These are phyloP conservation scores for Lepilemur septentrionalis DNA, from an alignment of 2,797 vertebrate species.

Conservation along the genomic window DNA sequence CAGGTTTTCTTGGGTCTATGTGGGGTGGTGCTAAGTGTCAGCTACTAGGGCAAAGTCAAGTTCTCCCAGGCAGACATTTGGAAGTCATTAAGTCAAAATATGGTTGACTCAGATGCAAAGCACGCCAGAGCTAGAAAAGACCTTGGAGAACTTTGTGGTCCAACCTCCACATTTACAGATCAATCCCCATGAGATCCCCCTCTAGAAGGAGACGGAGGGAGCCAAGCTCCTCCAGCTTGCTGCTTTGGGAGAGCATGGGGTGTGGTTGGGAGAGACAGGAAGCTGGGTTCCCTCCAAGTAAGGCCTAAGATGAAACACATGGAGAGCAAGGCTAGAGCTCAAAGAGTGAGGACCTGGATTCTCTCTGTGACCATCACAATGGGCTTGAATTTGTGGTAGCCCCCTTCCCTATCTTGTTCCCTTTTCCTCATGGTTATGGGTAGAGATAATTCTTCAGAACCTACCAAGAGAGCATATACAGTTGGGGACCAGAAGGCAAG, in stretches of 20 bases:
- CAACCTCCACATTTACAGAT: neutral
- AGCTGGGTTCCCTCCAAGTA: neutral
- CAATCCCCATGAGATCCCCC: neutral
- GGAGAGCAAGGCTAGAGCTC: neutral
- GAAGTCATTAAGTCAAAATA: slow-evolving; percentile 63
- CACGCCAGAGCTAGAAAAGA: slow-evolving; percentile 35
- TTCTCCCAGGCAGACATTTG: slow-evolving; percentile 62
- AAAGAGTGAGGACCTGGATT: neutral
- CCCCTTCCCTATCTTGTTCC: neutral
- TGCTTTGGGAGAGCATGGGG: neutral
- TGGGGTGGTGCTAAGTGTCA: neutral
- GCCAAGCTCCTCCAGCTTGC: neutral
- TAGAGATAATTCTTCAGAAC: neutral
- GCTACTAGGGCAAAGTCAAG: neutral
- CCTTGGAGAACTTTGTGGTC: slow-evolving; percentile 40
- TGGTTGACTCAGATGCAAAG: slow-evolving; percentile 65
- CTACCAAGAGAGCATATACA: neutral
- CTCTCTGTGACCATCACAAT: neutral
- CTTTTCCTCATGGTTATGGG: neutral
- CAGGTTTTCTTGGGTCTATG: neutral
- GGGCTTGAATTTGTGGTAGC: neutral
- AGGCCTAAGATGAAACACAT: neutral
- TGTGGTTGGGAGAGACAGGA: neutral
- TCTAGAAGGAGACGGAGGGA: neutral
- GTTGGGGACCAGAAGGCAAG: neutral